phyloP scores from a whole-genome alignment of 1,140 invertebrate species.

The Papilio polytes region DNA sequence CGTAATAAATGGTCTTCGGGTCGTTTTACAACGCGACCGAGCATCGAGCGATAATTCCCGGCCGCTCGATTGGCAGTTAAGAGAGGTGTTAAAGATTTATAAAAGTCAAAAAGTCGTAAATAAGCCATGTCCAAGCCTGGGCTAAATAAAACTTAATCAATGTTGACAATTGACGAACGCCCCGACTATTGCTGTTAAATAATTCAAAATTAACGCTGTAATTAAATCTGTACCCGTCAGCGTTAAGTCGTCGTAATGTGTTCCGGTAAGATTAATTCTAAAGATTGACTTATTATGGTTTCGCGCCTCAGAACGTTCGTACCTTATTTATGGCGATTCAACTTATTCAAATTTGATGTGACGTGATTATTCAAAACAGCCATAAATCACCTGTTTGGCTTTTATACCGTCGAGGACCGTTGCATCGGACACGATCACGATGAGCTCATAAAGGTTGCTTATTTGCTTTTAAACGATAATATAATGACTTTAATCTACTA shows the following conservation, averaged over 20 bases:
- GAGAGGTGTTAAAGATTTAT: constrained; percentile 75
- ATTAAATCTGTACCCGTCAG: constrained; percentile 77
- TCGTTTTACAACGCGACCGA: constrained; percentile 68
- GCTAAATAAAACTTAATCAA: constrained; percentile 80
- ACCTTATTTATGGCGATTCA: constrained; percentile 74
- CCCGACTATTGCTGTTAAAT: constrained; percentile 72
- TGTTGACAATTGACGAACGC: constrained; percentile 81
- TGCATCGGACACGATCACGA: constrained; percentile 61
- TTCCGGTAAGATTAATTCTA: constrained; percentile 76
- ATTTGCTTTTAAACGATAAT: constrained; percentile 66
- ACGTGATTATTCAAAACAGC: constrained; percentile 80
- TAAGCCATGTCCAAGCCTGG: constrained; percentile 50
- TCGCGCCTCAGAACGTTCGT: constrained; percentile 65
- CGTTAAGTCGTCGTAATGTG: constrained; percentile 76
- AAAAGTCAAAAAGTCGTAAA: constrained; percentile 82
- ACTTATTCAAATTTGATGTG: constrained; percentile 82
- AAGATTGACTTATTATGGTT: constrained; percentile 79
- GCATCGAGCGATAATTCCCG: constrained; percentile 74
- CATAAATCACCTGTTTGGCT: constrained; percentile 78
- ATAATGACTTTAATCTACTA: constrained; percentile 56
- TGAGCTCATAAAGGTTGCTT: constrained; percentile 66
- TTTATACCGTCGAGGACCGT: constrained; percentile 63
- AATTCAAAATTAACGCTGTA: constrained; percentile 80
- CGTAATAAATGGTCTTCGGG: constrained; percentile 73
- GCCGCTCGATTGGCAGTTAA: constrained; percentile 73